These are phyloP conservation scores for Neopipo cinnamomea DNA, from an alignment of 2,113 vertebrate species.

Conservation along the genomic window DNA sequence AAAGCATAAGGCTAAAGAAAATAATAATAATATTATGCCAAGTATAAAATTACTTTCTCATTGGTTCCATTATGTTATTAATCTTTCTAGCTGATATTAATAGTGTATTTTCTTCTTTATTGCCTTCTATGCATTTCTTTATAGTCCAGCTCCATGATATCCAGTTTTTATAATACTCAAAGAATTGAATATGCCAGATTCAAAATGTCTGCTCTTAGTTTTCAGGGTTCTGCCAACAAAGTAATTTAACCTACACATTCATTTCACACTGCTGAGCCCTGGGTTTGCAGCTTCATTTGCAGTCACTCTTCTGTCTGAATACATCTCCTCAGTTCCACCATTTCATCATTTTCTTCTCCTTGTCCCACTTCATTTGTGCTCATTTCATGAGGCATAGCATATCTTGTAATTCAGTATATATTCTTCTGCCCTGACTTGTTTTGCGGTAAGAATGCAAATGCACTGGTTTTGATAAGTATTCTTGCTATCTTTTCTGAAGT, in stretches of 20 bases:
- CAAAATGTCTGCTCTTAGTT: slow-evolving; percentile 34
- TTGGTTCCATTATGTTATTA: not conserved
- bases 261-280: slow-evolving; percentile 20
- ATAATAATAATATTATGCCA: not conserved
- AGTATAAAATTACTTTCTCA: not conserved
- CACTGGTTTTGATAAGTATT: not conserved
- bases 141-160: not conserved
- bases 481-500: not conserved
- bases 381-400: slow-evolving; percentile 16
- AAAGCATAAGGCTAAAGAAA: not conserved
- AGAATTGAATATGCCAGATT: slow-evolving; percentile 24
- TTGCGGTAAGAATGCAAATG: slow-evolving; percentile 8
- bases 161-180: not conserved
- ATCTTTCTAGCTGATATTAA: slow-evolving; percentile 6
- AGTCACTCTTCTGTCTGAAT: slow-evolving; percentile 48
- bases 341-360: slow-evolving; percentile 35
- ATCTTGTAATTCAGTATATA: slow-evolving; percentile 1
- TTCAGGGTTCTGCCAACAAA: slow-evolving; percentile 12
- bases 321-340: not conserved
- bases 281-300: slow-evolving; percentile 48
- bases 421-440: not conserved
- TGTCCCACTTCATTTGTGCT: slow-evolving; percentile 40
- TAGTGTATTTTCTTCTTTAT: not conserved
- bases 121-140: not conserved
- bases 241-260: slow-evolving; percentile 22